Base-by-base conservation (phyloP, 2,113 vertebrate genomes). In the Takifugu bimaculatus region DNA sequence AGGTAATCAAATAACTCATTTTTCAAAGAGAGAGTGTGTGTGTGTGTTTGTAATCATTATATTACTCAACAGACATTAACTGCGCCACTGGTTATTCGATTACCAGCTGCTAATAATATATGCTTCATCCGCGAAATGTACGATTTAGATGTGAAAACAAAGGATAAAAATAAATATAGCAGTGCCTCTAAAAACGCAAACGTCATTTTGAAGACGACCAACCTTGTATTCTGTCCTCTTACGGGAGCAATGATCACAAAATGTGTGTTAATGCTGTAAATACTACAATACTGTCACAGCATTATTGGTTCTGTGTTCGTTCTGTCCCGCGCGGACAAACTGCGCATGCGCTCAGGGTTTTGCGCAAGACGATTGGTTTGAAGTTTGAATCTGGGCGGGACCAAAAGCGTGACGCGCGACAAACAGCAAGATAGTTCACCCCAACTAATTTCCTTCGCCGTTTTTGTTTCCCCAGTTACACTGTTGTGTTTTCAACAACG, bases 331-430 rank as follows among this genome's bases (percentile, higher is more conserved):
- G 87, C 88, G 26, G 6, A 27, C 0, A 1, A 4, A 3, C 0
- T 2, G 54, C 88, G 89, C 90, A 85, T 84, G 91, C 85, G 88
- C 65, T 4, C 0, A 39, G 15, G 3, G 1, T 10, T 2, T 0
- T 2, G 32, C 14, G 48, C 13, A 13, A 7, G 11, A 7, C 27
- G 60, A 91, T 89, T 91, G 86, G 89, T 42, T 52, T 0, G 49
- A 91, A 89, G 86, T 91, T 88, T 57, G 15, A 1, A 0, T 7
- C 35, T 49, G 51, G 88, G 82, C 45, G 82, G 51, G 65, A 15
- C 1, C 42, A 1, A 2, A 0, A 11, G 20, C 3, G 27, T 0
- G 1, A 27, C 1, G 0, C 4, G 10, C 2, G 1, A 13, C 2
- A 9, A 10, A 9, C 1, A 55, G 3, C 56, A 61, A 73, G 77